Evolutionary conservation across 2,797 vertebrate genomes (phyloP).

Genomic region (Bothrops alternatus): DNA sequence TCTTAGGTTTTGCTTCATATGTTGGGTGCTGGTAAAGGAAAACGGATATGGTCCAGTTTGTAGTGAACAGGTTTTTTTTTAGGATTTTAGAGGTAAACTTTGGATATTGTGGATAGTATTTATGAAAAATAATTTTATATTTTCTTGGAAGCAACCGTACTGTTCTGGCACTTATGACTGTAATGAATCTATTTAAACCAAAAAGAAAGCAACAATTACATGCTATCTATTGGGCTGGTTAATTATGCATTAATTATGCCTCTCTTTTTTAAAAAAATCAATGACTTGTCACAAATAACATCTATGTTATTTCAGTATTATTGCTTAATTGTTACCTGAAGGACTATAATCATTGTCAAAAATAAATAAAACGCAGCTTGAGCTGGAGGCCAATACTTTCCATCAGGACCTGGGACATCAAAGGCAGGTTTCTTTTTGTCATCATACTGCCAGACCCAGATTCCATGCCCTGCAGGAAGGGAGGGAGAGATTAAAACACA

Average conservation of each 20-base stretch:
- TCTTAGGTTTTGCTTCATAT: not conserved
- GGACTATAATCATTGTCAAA: slow-evolving; percentile 94
- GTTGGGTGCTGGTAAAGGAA: not conserved
- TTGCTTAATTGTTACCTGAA: slow-evolving; percentile 81
- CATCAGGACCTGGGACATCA: slow-evolving; percentile 86
- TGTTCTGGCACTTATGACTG: not conserved
- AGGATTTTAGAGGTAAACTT: not conserved
- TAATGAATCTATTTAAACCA: not conserved
- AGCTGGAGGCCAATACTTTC: slow-evolving; percentile 84
- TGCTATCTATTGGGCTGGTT: not conserved
- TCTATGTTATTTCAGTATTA: not conserved
- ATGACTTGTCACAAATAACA: not conserved
- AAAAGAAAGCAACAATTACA: not conserved
- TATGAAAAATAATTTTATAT: not conserved
- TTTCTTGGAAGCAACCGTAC: not conserved
- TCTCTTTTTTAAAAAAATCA: not conserved
- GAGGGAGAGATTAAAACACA: slow-evolving; percentile 30
- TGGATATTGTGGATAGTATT: not conserved
- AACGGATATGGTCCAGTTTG: not conserved
- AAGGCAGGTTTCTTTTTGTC: slow-evolving; percentile 87
- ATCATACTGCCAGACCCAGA: slow-evolving; percentile 89
- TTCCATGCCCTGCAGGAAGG: slow-evolving; percentile 81
- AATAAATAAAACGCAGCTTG: slow-evolving; percentile 91
- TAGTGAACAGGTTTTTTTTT: not conserved
- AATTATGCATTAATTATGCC: not conserved